Base-by-base conservation (phyloP, 2,888 invertebrate species). In the Helleia helle region DNA sequence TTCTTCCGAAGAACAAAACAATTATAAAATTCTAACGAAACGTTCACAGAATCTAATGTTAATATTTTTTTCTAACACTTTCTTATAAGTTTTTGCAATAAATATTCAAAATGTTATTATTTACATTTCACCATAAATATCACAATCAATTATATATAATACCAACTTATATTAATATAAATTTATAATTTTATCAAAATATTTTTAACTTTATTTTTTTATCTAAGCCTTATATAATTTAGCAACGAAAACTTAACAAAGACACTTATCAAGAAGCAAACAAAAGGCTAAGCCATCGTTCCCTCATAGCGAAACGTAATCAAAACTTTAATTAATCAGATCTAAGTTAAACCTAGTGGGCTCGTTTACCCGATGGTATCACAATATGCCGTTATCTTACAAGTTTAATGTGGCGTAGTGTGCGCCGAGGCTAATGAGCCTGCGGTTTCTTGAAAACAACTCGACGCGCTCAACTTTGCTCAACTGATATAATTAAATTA, bases 391-490 rank as follows among this genome's bases (percentile, higher is more conserved):
- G 61, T 65, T 71, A 75, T 75, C 76, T 72, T 54, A 56, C 44
- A 62, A 76, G 76, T 74, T 77, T 71, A 70, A 77, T 59, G n/a
- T 67, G 67, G 62, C 69, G 62, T 62, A 69, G 80, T 80, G 81
- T 72, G 73, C 72, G 66, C 75, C 62, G 55, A 52, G 72, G 67
- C 80, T 84, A 84, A 84, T 75, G 83, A 84, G 76, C 48, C 73
- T 81, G 83, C 71, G 83, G 83, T 81, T 69, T 59, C 54, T 59
- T 61, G 70, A n/a, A n/a, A n/a, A n/a, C n/a, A n/a, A 61, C 63
- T 57, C 56, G 54, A 45, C 52, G 51, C 53, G 46, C 57, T 55
- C 66, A 63, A 77, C 76, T 76, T 80, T 74, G 64, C 49, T n/a
- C n/a, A n/a, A n/a, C n/a, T n/a, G n/a, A n/a, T n/a, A n/a, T n/a